Conservation (phyloP, 2,888 invertebrate genomes). For the Caradrina clavipalpis region DNA sequence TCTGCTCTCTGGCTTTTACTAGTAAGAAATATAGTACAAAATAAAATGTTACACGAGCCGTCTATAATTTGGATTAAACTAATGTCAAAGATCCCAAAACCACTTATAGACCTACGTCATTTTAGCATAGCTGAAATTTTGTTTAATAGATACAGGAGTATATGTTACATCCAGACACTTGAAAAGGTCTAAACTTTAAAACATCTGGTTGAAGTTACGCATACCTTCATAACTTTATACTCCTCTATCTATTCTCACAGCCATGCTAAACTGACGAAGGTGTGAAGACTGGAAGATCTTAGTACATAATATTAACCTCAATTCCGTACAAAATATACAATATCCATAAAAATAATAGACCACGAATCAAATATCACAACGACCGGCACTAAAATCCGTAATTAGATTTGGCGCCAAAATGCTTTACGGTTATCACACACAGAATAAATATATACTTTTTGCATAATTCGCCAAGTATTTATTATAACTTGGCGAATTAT, state of each 20-base stretch:
- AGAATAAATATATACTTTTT: constrained; percentile 30
- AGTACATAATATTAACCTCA: constrained; percentile 1
- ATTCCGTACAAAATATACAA: constrained; percentile 11
- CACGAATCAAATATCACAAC: constrained; percentile 3
- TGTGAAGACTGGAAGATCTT: too few relatives aligned
- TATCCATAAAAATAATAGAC: constrained; percentile 3
- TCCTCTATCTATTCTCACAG: too few relatives aligned
- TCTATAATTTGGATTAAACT: constrained; percentile 10
- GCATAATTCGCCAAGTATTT: too few relatives aligned
- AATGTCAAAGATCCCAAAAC: neutral
- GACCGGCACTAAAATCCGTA: constrained; percentile 10
- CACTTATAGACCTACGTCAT: neutral
- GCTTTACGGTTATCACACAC: constrained; percentile 7
- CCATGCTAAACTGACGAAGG: too few relatives aligned
- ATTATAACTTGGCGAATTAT: neutral
- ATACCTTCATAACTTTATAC: too few relatives aligned
- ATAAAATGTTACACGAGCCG: neutral
- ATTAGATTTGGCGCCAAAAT: constrained; percentile 17
- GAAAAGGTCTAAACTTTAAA: too few relatives aligned
- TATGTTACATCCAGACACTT: too few relatives aligned
- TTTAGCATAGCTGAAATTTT: neutral
- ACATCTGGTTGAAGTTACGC: too few relatives aligned
- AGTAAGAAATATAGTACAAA: constrained; percentile 1
- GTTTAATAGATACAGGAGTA: too few relatives aligned
- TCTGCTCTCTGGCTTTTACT: too few relatives aligned